Base-by-base conservation (phyloP, 2,797 vertebrate genomes). In the Hoplostethus atlanticus region DNA sequence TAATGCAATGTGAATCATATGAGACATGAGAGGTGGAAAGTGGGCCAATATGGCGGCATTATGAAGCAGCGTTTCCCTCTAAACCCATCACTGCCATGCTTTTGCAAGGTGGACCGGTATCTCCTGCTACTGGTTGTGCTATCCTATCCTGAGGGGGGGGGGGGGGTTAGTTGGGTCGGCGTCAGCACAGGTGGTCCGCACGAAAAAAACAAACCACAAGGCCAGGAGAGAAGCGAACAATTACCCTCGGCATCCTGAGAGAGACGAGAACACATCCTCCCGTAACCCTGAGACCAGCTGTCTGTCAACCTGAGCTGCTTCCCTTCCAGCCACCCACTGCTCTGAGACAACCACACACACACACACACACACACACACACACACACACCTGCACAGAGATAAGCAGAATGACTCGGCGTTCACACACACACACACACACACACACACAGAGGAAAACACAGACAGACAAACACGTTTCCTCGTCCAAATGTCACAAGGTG, bases 401-500 rank as follows among this genome's bases (percentile, higher is more conserved):
- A 78, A 78, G 73, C 65, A 56, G 47, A 64, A 36, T 38, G 61
- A 70, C 66, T 74, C 59, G 67, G 71, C 76, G 81, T 84, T 81
- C 79, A 60, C 74, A 80, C 47, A 69, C 57, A 77, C 64, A n/a
- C 21, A 21, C 21, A 21, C 21, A 21, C 21, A 21, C 21, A 21
- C 21, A 21, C 21, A 21, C 21, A 60, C 21, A 72, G 30, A 48
- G 38, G 56, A 70, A 88, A 80, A 72, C 61, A 64, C 55, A 68
- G 58, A 81, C 47, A 64, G 61, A 70, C 47, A 60, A 34, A 73
- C 44, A 64, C 40, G 38, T 51, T 62, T 76, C 67, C 66, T 76
- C 57, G 25, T 72, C 80, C 60, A 89, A 87, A 87, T 84, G 79
- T 69, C 80, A 84, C 40, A n/a, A 84, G 85, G 83, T 84, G 77